Evolutionary conservation across 2,797 vertebrate species (phyloP), one percentile per base, ranked within the genome.

Genomic region (Crax fasciolata): DNA sequence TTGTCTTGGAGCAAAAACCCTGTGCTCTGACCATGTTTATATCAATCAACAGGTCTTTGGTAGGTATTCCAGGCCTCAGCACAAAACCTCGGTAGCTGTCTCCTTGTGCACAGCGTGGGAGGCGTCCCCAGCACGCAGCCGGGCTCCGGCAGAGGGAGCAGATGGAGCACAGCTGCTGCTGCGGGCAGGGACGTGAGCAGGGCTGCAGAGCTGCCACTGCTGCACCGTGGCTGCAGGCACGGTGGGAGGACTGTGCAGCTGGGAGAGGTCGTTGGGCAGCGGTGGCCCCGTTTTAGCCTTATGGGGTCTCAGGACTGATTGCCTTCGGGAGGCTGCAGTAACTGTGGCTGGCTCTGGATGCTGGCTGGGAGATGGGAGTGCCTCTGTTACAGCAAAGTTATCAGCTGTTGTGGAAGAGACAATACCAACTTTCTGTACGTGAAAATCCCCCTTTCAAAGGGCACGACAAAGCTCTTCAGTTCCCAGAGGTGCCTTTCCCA

Each of bases 1-100:
- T 74, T 39, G 13, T 32, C 19, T 59, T 18, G 7, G 32, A 35
- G 35, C 54, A 51, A 58, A 75, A 2, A 7, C 2, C 10, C 4
- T 5, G 4, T 30, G 4, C 15, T 63, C 25, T 20, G 11, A 55
- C 55, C 77, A 13, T 11, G 4, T 58, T 39, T 75, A 39, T 59
- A 25, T 52, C 54, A 14, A 1, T 66, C 38, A 32, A 0, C 28
- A 27, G 25, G 2, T 41, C 20, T 44, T 52, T 10, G 14, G 0
- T n/a, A 44, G 38, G 14, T 30, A 3, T 16, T 74, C 59, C 32
- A 24, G n/a, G 49, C 24, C 67, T 1, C 27, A 24, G 35, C 19
- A 54, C 0, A 2, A n/a, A 65, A 30, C 23, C 19, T 38, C 4
- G 15, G 23, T 12, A 39, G 27, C 39, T 7, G 19, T 20, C 23